phyloP scores from a whole-genome alignment of 2,888 invertebrate genomes.

The Auanema sp. region DNA sequence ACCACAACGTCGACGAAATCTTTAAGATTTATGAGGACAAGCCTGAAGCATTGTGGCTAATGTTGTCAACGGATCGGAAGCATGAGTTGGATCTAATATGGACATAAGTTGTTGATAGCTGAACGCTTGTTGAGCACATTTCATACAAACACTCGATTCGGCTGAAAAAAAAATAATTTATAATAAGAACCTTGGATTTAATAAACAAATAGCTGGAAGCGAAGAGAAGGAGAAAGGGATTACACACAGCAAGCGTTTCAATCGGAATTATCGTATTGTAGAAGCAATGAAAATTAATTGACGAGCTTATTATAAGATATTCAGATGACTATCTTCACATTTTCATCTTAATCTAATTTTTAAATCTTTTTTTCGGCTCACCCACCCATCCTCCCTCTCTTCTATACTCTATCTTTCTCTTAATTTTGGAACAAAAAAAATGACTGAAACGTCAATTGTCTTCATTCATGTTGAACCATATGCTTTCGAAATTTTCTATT shows the following conservation, averaged over 20 bases:
- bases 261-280: neutral
- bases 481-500: neutral
- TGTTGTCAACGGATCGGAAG: slow-evolving; percentile 39
- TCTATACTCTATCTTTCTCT: neutral
- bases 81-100: slow-evolving; percentile 33
- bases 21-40: slow-evolving; percentile 29
- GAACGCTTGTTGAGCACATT: slow-evolving; percentile 46
- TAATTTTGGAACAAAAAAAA: neutral
- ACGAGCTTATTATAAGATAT: neutral
- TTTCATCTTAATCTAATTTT: neutral
- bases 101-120: slow-evolving; percentile 44
- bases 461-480: neutral
- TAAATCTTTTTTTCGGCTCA: too few species aligned
- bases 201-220: too few species aligned
- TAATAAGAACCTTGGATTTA: too few species aligned
- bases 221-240: too few species aligned
- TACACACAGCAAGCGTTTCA: too few species aligned
- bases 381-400: neutral
- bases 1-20: slow-evolving; percentile 4
- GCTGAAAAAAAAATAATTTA: slow-evolving; percentile 11
- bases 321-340: neutral
- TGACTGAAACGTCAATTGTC: too few species aligned
- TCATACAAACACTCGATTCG: slow-evolving; percentile 27
- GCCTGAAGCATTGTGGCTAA: slow-evolving; percentile 38
- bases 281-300: neutral